phyloP scores from a whole-genome alignment of 2,113 vertebrate species.

The Halichoeres trimaculatus region DNA sequence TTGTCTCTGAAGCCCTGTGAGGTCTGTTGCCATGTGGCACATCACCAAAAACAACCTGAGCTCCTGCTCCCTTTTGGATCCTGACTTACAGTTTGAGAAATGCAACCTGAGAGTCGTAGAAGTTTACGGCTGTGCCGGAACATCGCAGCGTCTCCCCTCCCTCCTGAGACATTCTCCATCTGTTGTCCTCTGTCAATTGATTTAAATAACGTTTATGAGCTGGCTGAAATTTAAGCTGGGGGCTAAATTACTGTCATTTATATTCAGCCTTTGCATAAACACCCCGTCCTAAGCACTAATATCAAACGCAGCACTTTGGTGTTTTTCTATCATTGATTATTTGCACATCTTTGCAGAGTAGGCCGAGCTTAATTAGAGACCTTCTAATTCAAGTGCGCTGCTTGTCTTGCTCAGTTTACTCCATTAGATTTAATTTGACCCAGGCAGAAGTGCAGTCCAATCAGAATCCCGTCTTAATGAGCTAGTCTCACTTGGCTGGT shows the following conservation, averaged over 20 bases:
- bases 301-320: neutral
- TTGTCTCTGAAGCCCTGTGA: neutral
- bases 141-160: neutral
- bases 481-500: constrained; percentile 3
- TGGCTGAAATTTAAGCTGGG: neutral
- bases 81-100: constrained; percentile 11
- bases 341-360: constrained; percentile 1
- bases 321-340: constrained; percentile 1
- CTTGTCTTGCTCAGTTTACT: constrained; percentile 8
- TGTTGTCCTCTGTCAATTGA: constrained; percentile 17
- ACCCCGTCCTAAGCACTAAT: neutral
- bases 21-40: constrained; percentile 19
- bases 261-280: neutral
- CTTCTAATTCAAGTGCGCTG: neutral
- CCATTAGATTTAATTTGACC: constrained; percentile 34
- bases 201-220: constrained; percentile 26
- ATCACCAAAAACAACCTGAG: constrained; percentile 14
- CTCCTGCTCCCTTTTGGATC: neutral
- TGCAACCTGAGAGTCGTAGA: constrained; percentile 11
- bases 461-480: constrained; percentile 40
- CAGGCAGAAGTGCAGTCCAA: constrained; percentile 22
- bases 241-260: neutral
- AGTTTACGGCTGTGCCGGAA: constrained; percentile 30
- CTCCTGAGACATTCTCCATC: constrained; percentile 22
- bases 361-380: constrained; percentile 15